A percentile compares a stretch with the other conserved stretches of the same genome.
Conservation (phyloP, 2,888 invertebrate genomes). For the Morpho deidamia region DNA sequence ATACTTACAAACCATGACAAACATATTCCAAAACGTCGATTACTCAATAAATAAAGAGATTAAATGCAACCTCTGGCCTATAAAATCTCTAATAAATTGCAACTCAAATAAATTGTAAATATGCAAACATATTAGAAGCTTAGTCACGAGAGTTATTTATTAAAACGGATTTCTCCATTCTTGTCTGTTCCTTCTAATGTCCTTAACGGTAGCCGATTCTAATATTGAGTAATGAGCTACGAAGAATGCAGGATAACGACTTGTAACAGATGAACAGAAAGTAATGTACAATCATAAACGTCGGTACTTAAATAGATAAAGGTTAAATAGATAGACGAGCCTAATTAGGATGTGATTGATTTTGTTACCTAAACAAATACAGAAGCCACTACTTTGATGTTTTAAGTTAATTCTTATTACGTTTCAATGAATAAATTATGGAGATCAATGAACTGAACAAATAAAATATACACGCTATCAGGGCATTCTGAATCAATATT, state of each 20-base stretch:
- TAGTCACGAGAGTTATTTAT: slow-evolving; percentile 14
- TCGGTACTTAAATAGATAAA: slow-evolving; percentile 33
- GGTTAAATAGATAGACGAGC: slow-evolving; percentile 41
- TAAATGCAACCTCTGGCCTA: slow-evolving; percentile 3
- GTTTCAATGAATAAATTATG: slow-evolving; percentile 12
- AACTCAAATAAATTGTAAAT: background rate
- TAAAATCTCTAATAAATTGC: slow-evolving; percentile 14
- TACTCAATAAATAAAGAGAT: slow-evolving; percentile 18
- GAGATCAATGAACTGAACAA: slow-evolving; percentile 2
- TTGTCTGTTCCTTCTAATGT: slow-evolving; percentile 29
- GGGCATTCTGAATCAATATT: no score
- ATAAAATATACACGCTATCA: no score
- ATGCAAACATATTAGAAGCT: slow-evolving; percentile 7
- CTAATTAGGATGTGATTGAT: slow-evolving; percentile 64
- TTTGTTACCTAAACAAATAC: slow-evolving; percentile 52
- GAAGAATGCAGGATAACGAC: slow-evolving; percentile 55
- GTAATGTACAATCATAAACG: slow-evolving; percentile 29
- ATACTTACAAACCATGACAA: background rate
- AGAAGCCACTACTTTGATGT: slow-evolving; percentile 44
- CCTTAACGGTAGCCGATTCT: slow-evolving; percentile 63
- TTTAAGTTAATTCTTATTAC: slow-evolving; percentile 11
- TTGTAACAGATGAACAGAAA: slow-evolving; percentile 42
- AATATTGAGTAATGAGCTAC: slow-evolving; percentile 67
- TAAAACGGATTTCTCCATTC: slow-evolving; percentile 18
- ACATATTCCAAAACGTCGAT: background rate